Conservation (phyloP, 2,888 invertebrate genomes). For the Isotomurus palustris region DNA sequence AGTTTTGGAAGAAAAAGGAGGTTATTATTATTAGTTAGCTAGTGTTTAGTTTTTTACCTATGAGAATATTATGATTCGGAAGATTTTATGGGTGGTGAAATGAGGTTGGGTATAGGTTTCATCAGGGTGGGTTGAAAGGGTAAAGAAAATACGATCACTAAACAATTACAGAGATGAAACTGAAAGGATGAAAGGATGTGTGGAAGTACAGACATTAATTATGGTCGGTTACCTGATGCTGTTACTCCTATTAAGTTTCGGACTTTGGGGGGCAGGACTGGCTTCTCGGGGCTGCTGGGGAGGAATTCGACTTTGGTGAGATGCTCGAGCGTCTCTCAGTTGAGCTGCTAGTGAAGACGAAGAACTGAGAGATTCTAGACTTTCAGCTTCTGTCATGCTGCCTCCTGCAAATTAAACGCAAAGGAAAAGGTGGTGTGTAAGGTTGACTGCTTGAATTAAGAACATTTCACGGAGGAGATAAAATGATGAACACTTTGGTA, state of each 20-base stretch:
- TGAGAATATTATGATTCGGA: too few species aligned
- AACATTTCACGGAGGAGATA: too few species aligned
- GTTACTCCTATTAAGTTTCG: constrained; percentile 78
- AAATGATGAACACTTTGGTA: too few species aligned
- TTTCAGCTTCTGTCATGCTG: constrained; percentile 83
- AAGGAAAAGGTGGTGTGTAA: too few species aligned
- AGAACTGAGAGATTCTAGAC: constrained; percentile 60
- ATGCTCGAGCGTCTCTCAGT: constrained; percentile 66
- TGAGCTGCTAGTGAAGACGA: constrained; percentile 58
- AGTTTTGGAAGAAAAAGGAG: too few species aligned
- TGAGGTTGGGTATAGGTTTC: too few species aligned
- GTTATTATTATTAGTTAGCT: too few species aligned
- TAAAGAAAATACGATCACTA: background rate
- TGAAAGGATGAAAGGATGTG: constrained; percentile 29
- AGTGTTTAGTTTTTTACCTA: too few species aligned
- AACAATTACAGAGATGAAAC: background rate
- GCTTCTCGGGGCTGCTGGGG: constrained; percentile 57
- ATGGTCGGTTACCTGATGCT: constrained; percentile 93
- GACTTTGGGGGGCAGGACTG: constrained; percentile 48
- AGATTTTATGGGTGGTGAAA: too few species aligned
- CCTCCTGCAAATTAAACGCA: constrained; percentile 36
- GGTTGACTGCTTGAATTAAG: too few species aligned
- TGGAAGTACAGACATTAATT: constrained; percentile 48
- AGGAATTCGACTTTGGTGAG: constrained; percentile 59
- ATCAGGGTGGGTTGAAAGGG: constrained; percentile 30